These are phyloP conservation scores for Aeoliscus strigatus DNA, from an alignment of 2,797 vertebrate genomes.

Conservation along the genomic window DNA sequence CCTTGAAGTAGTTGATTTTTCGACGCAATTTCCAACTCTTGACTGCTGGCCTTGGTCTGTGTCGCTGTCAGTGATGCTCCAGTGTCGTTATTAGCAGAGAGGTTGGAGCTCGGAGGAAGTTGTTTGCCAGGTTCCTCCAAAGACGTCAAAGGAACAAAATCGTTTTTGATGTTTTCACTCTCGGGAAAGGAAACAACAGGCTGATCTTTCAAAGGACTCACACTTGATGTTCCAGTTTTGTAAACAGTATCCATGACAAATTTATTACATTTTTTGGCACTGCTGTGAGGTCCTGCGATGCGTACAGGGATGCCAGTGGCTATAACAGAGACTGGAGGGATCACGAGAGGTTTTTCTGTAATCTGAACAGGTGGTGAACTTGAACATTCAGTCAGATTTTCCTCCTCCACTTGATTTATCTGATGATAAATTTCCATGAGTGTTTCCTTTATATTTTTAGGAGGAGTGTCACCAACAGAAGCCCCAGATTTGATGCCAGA, in stretches of 20 bases:
- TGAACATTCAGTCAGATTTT: conserved; percentile 24
- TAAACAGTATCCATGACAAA: conserved; percentile 18
- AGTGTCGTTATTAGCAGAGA: conserved; percentile 8
- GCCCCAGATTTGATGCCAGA: conserved; percentile 6
- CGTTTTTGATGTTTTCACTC: conserved; percentile 6
- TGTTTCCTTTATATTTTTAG: conserved; percentile 37
- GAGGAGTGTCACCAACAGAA: conserved; percentile 4
- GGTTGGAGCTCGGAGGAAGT: conserved; percentile 13
- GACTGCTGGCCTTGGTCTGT: conserved; percentile 6
- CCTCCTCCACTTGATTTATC: conserved; percentile 24
- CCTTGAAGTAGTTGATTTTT: conserved; percentile 21
- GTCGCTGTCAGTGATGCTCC: conserved; percentile 10
- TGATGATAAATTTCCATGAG: conserved; percentile 44
- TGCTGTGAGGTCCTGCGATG: neutral
- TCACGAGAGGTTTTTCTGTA: conserved; percentile 19
- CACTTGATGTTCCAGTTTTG: conserved; percentile 10
- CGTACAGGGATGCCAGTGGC: conserved; percentile 20
- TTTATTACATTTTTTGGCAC: conserved; percentile 15
- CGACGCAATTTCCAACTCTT: conserved; percentile 10
- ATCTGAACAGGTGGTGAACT: conserved; percentile 18
- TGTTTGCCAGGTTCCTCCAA: conserved; percentile 8
- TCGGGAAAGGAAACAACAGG: conserved; percentile 8
- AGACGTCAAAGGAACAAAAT: neutral
- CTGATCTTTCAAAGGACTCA: conserved; percentile 2
- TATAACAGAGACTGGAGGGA: conserved; percentile 36